These are phyloP conservation scores for Aspiorhynchus laticeps DNA, from an alignment of 2,113 vertebrate species.

Conservation along the genomic window DNA sequence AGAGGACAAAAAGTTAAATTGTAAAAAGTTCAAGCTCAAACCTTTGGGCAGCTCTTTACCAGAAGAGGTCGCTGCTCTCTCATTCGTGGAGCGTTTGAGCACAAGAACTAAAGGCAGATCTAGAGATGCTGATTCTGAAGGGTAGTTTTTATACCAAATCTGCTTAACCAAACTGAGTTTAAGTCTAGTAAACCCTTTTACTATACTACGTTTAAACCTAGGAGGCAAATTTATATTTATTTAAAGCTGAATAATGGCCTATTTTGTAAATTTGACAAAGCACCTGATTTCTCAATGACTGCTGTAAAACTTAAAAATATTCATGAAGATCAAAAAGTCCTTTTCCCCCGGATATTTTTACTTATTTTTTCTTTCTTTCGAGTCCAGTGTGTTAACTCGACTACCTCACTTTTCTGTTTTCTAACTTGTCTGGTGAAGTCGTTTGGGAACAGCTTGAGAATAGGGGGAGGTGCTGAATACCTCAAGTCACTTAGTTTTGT, in stretches of 20 bases:
- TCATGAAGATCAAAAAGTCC: background rate
- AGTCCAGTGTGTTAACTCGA: conserved; percentile 12
- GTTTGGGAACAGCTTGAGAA: conserved; percentile 47
- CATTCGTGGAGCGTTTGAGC: conserved; percentile 55
- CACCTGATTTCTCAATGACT: background rate
- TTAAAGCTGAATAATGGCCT: background rate
- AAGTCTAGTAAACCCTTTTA: background rate
- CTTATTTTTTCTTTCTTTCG: conserved; percentile 39
- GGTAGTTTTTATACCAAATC: background rate
- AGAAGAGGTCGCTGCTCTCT: conserved; percentile 76
- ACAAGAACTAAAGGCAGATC: background rate
- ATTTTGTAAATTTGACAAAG: background rate
- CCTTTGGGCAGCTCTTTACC: conserved; percentile 44
- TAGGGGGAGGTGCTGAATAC: conserved; percentile 58
- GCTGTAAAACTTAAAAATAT: background rate
- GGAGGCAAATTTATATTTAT: background rate
- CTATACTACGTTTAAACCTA: background rate
- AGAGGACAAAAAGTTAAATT: too few species aligned
- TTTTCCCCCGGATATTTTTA: conserved; percentile 1
- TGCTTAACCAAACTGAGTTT: background rate
- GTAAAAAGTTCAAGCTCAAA: background rate
- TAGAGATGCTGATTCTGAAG: background rate
- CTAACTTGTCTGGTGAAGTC: conserved; percentile 58
- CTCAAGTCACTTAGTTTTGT: conserved; percentile 57
- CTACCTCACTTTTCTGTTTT: conserved; percentile 21